Evolutionary conservation across 1,140 invertebrate genomes (phyloP), one percentile per base, ranked within the genome.

Genomic region (Fopius arisanus): DNA sequence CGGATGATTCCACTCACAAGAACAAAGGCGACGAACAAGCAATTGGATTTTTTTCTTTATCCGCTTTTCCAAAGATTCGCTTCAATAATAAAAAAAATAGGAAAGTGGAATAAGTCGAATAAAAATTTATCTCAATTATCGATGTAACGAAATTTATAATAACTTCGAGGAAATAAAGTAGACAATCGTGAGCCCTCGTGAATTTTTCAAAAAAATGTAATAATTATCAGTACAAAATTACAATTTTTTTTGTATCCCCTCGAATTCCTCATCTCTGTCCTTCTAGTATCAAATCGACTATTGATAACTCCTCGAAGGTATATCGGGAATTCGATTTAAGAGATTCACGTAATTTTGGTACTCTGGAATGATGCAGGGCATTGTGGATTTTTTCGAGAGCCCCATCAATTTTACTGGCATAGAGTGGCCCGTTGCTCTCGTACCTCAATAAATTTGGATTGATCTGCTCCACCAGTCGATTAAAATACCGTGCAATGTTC

Each of bases 401-500:
- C 65, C 83, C 78, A 81, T 92, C 91, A 78, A 92, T 88, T 67
- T 89, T 78, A 78, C 79, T 82, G 0, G 85, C 85, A 23, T 85
- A 86, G 21, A 76, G 26, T 2, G 75, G 70, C 19, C 87, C 87
- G 1, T 72, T 79, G 40, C 75, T 83, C 71, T 87, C 88, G 62
- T 91, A 90, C n/a, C 73, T 82, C 23, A 89, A 83, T n/a, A 86
- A 19, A 4, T 74, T 68, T 0, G 78, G 75, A n/a, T 77, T 75
- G 14, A 26, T 75, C 2, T 80, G 80, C 75, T 89, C 86, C 1
- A 91, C 76, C 2, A 90, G 68, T 6, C 90, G 88, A 76, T 86
- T 86, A 0, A 92, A 78, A 67, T 89, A 91, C 9, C 90, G 81
- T 12, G 87, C 88, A 62, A 91, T 84, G 67, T 90, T 91, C 10